These are phyloP conservation scores for Nezara viridula DNA, from an alignment of 2,888 invertebrate species.

Conservation along the genomic window DNA sequence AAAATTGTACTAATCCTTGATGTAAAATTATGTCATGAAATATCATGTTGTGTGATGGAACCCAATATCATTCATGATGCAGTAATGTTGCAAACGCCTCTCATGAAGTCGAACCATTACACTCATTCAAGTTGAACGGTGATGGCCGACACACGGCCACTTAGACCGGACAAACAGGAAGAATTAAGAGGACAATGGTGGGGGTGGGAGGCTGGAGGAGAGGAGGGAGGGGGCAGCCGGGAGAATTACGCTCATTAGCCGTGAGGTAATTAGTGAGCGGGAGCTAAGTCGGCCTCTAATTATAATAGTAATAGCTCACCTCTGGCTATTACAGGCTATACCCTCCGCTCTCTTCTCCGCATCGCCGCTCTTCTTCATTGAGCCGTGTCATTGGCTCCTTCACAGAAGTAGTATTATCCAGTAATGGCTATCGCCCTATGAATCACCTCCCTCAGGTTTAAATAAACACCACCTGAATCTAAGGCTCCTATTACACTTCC, in stretches of 20 bases:
- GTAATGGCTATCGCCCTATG: background rate
- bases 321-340: background rate
- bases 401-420: background rate
- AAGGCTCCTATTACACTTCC: too few relatives aligned
- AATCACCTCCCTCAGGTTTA: background rate
- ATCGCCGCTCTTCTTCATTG: background rate
- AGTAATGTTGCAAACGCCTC: background rate
- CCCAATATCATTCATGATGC: too few relatives aligned
- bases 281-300: slow-evolving; percentile 10
- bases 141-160: background rate
- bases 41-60: too few relatives aligned
- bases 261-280: background rate
- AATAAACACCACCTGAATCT: background rate
- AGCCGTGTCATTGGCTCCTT: background rate
- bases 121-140: background rate
- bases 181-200: slow-evolving; percentile 6
- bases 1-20: too few relatives aligned
- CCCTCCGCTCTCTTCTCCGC: background rate
- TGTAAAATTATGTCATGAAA: too few relatives aligned
- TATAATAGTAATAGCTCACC: background rate
- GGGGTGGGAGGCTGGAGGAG: background rate
- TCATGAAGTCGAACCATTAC: background rate
- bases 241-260: slow-evolving; percentile 29
- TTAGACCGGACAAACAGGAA: background rate
- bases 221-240: background rate